Evolutionary conservation across 2,113 vertebrate species (phyloP).

Genomic region (Gymnogyps californianus): DNA sequence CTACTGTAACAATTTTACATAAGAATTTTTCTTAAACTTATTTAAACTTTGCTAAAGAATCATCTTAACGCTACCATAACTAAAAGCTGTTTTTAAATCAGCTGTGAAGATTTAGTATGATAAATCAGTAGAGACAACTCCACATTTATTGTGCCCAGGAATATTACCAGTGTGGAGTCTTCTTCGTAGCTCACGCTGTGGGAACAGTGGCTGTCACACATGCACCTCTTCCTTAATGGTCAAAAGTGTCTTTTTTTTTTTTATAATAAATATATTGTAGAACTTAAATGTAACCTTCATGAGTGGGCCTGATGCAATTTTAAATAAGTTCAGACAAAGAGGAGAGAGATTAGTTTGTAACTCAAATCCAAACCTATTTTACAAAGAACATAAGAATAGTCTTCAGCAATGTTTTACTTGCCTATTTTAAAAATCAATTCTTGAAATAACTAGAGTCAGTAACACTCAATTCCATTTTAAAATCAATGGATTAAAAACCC

Average conservation of each 20-base stretch:
- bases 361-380: background rate
- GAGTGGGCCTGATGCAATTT: background rate
- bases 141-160: background rate
- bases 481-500: background rate
- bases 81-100: background rate
- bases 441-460: background rate
- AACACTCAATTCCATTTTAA: background rate
- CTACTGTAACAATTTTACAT: fast-evolving
- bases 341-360: background rate
- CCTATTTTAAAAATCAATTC: background rate
- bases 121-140: background rate
- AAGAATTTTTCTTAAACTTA: background rate
- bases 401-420: background rate
- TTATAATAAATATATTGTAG: background rate
- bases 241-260: background rate
- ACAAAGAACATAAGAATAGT: background rate
- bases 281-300: background rate
- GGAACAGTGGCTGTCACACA: background rate
- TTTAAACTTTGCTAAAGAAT: background rate
- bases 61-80: background rate
- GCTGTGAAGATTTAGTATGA: background rate
- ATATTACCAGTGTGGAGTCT: background rate
- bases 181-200: background rate
- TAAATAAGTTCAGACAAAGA: background rate
- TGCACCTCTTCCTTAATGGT: background rate